Percentiles rank a stretch among this genome's conserved stretches.
Conservation (phyloP, 2,888 invertebrate genomes). For the Tubulanus polymorphus region DNA sequence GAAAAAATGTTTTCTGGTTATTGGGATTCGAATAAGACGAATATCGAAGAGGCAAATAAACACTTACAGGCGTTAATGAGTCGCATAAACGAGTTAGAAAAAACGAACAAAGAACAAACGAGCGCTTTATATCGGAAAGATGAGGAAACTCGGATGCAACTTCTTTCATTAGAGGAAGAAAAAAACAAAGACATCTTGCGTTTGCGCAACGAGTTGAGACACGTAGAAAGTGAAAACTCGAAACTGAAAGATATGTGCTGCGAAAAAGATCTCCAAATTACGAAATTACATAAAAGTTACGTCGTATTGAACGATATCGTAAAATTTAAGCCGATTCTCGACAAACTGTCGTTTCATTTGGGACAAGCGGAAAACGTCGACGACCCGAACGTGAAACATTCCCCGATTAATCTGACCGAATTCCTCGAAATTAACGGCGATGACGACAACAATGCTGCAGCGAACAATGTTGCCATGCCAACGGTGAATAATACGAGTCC, state of each 20-base stretch:
- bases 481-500: no score
- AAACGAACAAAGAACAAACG: slow-evolving; percentile 30
- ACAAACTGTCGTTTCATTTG: not conserved
- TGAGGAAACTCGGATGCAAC: slow-evolving; percentile 15
- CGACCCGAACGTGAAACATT: no score
- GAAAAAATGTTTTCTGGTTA: slow-evolving; percentile 32
- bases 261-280: slow-evolving; percentile 18
- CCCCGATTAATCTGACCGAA: no score
- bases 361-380: not conserved
- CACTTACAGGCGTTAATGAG: slow-evolving; percentile 45
- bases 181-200: slow-evolving; percentile 21
- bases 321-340: not conserved
- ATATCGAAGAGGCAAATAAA: slow-evolving; percentile 50
- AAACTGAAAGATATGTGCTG: slow-evolving; percentile 25
- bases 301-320: not conserved
- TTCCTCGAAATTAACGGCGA: no score
- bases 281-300: not conserved
- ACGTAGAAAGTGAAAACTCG: slow-evolving; percentile 25
- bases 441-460: no score
- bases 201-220: slow-evolving; percentile 18
- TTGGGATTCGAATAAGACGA: no score
- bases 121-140: slow-evolving; percentile 30
- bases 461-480: no score
- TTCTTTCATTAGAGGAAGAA: slow-evolving; percentile 15
- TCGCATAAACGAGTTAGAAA: slow-evolving; percentile 43